Evolutionary conservation across 2,113 vertebrate genomes (phyloP), one percentile per base, ranked within the genome.

Genomic region (Crotalus viridis): DNA sequence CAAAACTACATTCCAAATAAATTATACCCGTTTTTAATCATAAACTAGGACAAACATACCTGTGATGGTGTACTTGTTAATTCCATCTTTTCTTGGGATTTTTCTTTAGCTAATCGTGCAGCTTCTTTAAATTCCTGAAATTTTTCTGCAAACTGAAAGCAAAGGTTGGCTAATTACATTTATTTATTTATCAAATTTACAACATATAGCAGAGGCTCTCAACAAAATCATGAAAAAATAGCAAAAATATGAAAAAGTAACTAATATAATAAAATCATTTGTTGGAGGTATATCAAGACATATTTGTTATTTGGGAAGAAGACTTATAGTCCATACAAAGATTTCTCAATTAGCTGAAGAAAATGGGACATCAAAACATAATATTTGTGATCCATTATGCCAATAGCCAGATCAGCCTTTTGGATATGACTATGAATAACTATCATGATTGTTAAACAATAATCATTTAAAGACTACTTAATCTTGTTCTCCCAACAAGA

Each of bases 91-190:
- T 99, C 99, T 91, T 99, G 99, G 81, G 98, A 99, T 97, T 99
- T 99, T 97, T 99, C 99, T 96, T 99, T 99, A 91, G 99, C 99
- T 85, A 99, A 97, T 91, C 99, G 98, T 0, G 99, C 99, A 93
- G 99, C 99, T 98, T 99, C 99, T 97, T 99, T 99, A 97, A 99
- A 99, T 97, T 99, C 99, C 93, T 99, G 98, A 98, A 99, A 99
- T 97, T 99, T 99, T 96, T 99, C 99, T 96, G 99, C 99, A 98
- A 99, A 99, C 99, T 99, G 95, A 97, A 85, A 95, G 15, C n/a
- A 93, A 93, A 64, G 54, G 52, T 39, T 51, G 57, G 6, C 52
- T 86, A 52, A 52, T 86, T 86, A 43, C 33, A 21, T 81, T 81
- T 81, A 81, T 19, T 74, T 74, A 39, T 74, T 74, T 74, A 74